These are phyloP conservation scores for Xestobium rufovillosum DNA, from an alignment of 2,888 invertebrate genomes.

Conservation along the genomic window DNA sequence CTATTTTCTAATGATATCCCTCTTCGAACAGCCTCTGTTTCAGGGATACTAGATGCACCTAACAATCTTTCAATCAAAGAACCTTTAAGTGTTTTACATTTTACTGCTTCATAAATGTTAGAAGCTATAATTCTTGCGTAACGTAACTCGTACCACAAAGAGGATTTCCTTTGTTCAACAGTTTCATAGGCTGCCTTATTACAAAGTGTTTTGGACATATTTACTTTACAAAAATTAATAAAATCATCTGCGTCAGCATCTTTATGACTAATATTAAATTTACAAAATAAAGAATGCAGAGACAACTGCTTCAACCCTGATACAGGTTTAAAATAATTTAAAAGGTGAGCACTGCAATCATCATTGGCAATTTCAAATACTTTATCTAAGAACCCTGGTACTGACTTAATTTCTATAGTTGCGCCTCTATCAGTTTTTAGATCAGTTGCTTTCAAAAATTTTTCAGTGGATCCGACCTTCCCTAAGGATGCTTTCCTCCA, in stretches of 20 bases:
- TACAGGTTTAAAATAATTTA: background rate
- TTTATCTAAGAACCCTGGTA: background rate
- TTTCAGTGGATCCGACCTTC: background rate
- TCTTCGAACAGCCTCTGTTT: background rate
- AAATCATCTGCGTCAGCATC: constrained; percentile 1
- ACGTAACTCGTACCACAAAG: background rate
- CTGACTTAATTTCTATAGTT: background rate
- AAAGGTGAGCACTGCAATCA: background rate
- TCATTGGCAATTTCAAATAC: background rate
- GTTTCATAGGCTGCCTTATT: background rate
- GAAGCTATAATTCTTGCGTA: background rate
- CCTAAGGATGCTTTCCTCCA: too few species aligned
- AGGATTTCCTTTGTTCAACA: background rate
- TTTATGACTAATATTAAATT: too few species aligned
- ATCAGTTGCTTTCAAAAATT: background rate
- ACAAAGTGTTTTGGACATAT: background rate
- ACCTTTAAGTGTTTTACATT: constrained; percentile 1
- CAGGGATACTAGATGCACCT: background rate
- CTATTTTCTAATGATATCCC: background rate
- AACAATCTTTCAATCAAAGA: background rate
- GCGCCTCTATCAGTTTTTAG: too few species aligned
- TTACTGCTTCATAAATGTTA: constrained; percentile 2
- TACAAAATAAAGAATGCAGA: background rate
- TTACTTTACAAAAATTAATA: background rate
- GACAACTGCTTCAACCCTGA: too few species aligned